Evolutionary conservation across 2,797 vertebrate genomes (phyloP).

Genomic region (Orientallactaga sibirica): DNA sequence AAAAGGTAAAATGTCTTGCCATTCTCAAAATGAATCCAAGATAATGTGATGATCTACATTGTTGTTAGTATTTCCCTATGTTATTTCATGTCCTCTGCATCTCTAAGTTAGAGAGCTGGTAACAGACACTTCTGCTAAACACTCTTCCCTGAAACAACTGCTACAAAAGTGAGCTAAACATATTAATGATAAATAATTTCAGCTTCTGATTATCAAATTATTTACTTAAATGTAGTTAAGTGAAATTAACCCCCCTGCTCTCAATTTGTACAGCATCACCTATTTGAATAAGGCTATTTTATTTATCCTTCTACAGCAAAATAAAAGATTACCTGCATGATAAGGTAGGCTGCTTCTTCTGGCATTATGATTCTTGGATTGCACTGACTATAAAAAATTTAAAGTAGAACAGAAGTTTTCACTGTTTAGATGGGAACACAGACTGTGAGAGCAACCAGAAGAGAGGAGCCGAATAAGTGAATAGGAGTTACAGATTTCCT

Average conservation of each 20-base stretch:
- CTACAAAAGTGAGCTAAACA: not conserved
- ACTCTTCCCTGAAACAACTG: not conserved
- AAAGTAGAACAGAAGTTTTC: not conserved
- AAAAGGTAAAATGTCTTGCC: not conserved
- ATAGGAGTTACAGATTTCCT: too few relatives aligned
- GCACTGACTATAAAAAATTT: not conserved
- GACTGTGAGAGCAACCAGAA: not conserved
- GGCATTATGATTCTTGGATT: not conserved
- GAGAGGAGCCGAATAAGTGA: too few relatives aligned
- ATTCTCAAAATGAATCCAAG: not conserved
- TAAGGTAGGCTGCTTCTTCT: not conserved
- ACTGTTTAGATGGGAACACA: not conserved
- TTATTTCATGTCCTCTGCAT: not conserved
- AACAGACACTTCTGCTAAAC: not conserved
- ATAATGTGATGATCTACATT: not conserved
- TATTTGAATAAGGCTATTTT: not conserved
- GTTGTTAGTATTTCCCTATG: not conserved
- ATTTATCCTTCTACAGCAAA: conserved; percentile 2
- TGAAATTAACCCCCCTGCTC: not conserved
- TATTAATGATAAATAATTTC: not conserved
- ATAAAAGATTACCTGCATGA: not conserved
- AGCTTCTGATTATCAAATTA: not conserved
- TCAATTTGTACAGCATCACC: not conserved
- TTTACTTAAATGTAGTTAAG: not conserved
- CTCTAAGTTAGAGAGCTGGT: not conserved